Evolutionary conservation across 2,113 vertebrate genomes (phyloP).

Genomic region (Aramus guarauna): DNA sequence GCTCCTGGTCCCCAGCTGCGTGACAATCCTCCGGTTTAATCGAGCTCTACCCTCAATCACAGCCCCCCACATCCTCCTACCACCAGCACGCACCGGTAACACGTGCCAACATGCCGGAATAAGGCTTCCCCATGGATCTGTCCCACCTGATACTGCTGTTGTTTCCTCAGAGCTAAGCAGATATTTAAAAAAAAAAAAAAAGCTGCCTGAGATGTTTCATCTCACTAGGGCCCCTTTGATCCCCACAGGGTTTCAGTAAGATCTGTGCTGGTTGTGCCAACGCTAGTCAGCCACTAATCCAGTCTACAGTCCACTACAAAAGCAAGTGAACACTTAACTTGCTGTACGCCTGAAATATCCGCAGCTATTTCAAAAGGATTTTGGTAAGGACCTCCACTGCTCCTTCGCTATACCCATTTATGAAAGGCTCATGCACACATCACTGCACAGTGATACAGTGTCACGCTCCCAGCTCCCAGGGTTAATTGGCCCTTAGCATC

Average conservation of each 20-base stretch:
- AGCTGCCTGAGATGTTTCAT: neutral
- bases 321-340: neutral
- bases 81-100: fast-evolving
- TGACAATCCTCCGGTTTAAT: neutral
- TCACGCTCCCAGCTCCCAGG: neutral
- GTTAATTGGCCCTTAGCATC: constrained; percentile 68
- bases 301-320: neutral
- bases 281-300: neutral
- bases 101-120: fast-evolving
- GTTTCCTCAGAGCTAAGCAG: neutral
- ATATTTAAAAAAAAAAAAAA: neutral
- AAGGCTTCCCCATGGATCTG: fast-evolving
- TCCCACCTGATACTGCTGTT: neutral
- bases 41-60: fast-evolving
- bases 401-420: neutral
- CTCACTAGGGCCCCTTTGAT: neutral
- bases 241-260: fast-evolving
- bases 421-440: neutral
- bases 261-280: neutral
- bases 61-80: neutral
- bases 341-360: neutral
- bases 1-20: neutral
- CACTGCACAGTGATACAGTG: constrained; percentile 2
- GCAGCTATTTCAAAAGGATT: neutral
- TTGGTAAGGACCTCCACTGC: neutral